phyloP scores from a whole-genome alignment of 2,888 invertebrate genomes.

The Neoaliturus tenellus region DNA sequence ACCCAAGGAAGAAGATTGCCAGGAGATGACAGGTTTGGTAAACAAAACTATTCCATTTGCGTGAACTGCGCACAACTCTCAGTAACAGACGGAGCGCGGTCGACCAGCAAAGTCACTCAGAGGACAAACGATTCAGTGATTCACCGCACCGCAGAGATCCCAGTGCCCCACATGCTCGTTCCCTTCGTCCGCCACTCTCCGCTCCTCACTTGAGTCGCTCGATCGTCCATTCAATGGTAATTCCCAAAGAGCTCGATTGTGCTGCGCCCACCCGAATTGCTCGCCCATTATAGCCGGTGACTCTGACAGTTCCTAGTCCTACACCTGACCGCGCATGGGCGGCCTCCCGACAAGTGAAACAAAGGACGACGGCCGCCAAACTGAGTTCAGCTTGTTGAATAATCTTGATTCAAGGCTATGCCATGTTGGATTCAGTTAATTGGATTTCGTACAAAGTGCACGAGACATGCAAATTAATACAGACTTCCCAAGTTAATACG shows the following conservation, averaged over 20 bases:
- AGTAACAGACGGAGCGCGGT: not conserved
- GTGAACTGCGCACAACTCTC: not conserved
- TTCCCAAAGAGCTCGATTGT: not conserved
- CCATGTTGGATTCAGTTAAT: too few relatives aligned
- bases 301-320: conserved; percentile 6
- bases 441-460: too few relatives aligned
- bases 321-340: not conserved
- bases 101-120: not conserved
- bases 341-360: not conserved
- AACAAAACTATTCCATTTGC: not conserved
- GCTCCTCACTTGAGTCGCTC: not conserved
- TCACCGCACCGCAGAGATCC: not conserved
- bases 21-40: not conserved
- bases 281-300: not conserved
- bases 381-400: not conserved
- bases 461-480: too few relatives aligned
- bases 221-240: conserved; percentile 10
- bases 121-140: not conserved
- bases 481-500: too few relatives aligned
- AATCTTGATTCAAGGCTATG: too few relatives aligned
- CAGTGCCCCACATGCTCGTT: not conserved
- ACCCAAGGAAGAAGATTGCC: too few relatives aligned
- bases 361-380: not conserved
- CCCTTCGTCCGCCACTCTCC: not conserved
- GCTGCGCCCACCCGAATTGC: conserved; percentile 6